A percentile compares a stretch with the other conserved stretches of the same genome.
Conservation (phyloP, 92 coral and sea anemone species). For the Anthopleura xanthogrammica region DNA sequence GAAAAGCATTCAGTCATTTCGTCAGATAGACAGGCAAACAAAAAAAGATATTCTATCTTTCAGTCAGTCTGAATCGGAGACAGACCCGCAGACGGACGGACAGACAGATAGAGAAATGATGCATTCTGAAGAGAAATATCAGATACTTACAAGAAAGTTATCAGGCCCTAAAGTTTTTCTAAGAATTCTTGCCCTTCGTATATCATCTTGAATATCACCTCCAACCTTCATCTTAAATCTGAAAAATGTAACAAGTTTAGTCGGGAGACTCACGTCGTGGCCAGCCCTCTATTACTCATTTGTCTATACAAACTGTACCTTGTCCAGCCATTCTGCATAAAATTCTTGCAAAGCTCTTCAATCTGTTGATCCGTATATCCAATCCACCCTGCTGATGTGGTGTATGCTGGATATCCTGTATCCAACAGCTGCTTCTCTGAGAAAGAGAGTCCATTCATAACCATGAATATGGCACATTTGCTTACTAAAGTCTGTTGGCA, state of each 20-base stretch:
- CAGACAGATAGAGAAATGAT: background rate
- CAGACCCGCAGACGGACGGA: background rate
- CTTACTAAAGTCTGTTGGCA: too few relatives aligned
- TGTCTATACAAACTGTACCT: background rate
- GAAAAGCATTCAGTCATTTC: background rate
- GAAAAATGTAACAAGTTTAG: background rate
- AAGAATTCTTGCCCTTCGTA: conserved; percentile 76
- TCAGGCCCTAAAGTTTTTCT: conserved; percentile 87
- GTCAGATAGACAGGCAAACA: background rate
- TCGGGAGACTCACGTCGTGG: too few relatives aligned
- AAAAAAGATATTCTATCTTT: background rate
- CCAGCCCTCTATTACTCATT: too few relatives aligned
- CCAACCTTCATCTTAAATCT: conserved; percentile 99
- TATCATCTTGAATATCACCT: conserved; percentile 72
- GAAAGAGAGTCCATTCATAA: background rate
- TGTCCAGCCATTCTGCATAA: conserved; percentile 28
- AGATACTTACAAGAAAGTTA: conserved; percentile 65
- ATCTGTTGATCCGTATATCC: conserved; percentile 85
- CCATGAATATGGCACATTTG: background rate
- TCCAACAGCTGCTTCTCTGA: conserved; percentile 39
- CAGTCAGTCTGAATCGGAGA: background rate
- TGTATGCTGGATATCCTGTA: conserved; percentile 92
- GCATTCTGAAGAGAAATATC: too few relatives aligned
- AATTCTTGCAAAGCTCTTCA: conserved; percentile 67
- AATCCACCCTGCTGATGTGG: conserved; percentile 98